These are phyloP conservation scores for Toxotes lorentzi DNA, from an alignment of 2,797 vertebrate species.

Conservation along the genomic window DNA sequence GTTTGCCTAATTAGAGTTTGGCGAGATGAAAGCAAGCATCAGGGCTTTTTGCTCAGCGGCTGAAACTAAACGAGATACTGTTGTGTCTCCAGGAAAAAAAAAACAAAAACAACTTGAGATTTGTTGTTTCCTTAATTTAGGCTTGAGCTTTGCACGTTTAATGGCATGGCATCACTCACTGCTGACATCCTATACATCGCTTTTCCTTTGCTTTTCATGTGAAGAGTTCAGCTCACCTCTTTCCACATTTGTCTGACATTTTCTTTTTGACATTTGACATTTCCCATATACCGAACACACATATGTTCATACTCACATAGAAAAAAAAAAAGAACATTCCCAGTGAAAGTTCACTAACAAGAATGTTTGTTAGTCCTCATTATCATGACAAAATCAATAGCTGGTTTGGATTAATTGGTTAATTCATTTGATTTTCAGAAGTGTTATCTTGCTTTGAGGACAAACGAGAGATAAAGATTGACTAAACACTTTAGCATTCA, in stretches of 20 bases:
- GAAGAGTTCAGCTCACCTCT: not conserved
- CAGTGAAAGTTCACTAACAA: not conserved
- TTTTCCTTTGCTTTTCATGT: not conserved
- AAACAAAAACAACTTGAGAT: slow-evolving; percentile 15
- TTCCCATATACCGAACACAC: not conserved
- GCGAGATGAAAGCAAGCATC: slow-evolving; percentile 73
- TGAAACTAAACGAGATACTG: slow-evolving; percentile 58
- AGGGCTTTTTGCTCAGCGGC: slow-evolving; percentile 58
- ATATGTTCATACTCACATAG: too few species aligned
- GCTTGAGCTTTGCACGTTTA: slow-evolving; percentile 23
- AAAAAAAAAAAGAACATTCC: not conserved
- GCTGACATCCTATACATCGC: not conserved
- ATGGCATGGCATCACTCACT: not conserved
- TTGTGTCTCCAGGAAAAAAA: slow-evolving; percentile 43
- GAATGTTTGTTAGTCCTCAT: not conserved
- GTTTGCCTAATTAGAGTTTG: slow-evolving; percentile 76
- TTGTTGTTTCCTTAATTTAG: slow-evolving; percentile 41
- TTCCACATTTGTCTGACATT: slow-evolving; percentile 3
- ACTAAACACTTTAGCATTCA: not conserved
- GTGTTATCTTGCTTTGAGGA: not conserved
- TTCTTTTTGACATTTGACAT: not conserved
- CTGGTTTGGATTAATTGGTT: not conserved
- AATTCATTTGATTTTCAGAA: not conserved
- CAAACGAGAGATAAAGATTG: not conserved
- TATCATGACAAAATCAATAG: not conserved